Base-by-base conservation (phyloP, 2,888 invertebrate genomes). In the Eupithecia subfuscata region DNA sequence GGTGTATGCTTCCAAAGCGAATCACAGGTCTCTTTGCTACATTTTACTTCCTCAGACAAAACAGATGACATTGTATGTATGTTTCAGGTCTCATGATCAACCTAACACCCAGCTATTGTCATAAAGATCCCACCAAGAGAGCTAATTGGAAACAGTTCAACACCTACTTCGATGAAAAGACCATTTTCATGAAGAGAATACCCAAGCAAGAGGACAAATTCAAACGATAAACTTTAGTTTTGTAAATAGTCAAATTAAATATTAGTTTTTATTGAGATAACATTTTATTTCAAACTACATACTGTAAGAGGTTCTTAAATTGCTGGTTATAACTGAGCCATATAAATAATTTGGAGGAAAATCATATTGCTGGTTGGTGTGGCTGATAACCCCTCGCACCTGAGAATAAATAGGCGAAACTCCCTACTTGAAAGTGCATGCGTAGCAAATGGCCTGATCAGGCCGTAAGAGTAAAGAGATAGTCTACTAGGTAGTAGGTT, bases 81-180 rank as follows among this genome's bases (percentile, higher is more conserved):
- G 74, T 75, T 95, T 94, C 90, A 97, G 97, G 97, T 79, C 93
- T 98, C 48, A 97, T 98, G 97, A 96, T 97, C 0, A 97, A 97
- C 85, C 84, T 97, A 16, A 95, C 95, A 45, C 97, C 97, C 18
- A 81, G 85, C 0, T 88, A 92, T 75, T 97, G 96, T 85, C 96
- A 96, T 16, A 97, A 96, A 80, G 97, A 98, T 89, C 97, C 97
- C 4, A 96, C 94, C 80, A 95, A 93, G 83, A 95, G 97, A 78
- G 93, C 84, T 75, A 95, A 95, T 6, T 96, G 96, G 95, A 98
- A 96, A 85, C 97, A 97, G 85, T 98, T 96, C 86, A 98, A 98
- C 89, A 97, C 97, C 78, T 98, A 98, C 90, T 98, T 96, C 90
- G 96, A 97, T 89, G 98, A 98, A 90, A 90, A 85, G 0, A 97